These are phyloP conservation scores for Oreochromis spilurus DNA, from an alignment of 2,113 vertebrate genomes.

Conservation along the genomic window DNA sequence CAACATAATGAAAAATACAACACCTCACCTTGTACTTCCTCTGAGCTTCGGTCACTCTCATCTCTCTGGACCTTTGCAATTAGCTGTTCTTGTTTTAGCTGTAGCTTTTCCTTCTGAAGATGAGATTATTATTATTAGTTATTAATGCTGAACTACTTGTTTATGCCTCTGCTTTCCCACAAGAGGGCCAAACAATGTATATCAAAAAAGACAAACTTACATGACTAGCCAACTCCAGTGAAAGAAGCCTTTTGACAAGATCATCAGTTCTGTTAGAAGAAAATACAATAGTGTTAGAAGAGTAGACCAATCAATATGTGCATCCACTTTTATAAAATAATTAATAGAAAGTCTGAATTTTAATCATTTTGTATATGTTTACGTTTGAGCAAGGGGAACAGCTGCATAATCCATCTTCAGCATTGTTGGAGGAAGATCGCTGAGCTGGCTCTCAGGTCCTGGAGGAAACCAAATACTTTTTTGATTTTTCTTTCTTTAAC, in stretches of 20 bases:
- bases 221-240: constrained; percentile 86
- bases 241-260: constrained; percentile 83
- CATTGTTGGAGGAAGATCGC: constrained; percentile 78
- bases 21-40: constrained; percentile 81
- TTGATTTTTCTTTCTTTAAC: neutral
- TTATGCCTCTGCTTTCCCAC: neutral
- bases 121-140: neutral
- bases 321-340: neutral
- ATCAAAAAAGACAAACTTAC: constrained; percentile 64
- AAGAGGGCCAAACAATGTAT: neutral
- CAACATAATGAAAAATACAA: neutral
- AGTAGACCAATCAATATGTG: neutral
- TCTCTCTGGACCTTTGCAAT: constrained; percentile 81
- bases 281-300: neutral
- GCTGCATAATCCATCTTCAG: constrained; percentile 81
- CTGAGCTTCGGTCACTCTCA: constrained; percentile 78
- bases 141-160: neutral
- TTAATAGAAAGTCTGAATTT: neutral
- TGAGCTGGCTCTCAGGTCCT: constrained; percentile 79
- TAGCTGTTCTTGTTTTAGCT: constrained; percentile 81
- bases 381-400: constrained; percentile 77
- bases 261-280: constrained; percentile 79
- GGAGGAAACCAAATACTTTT: neutral
- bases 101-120: constrained; percentile 83
- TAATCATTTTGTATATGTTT: neutral